Evolutionary conservation across 2,888 invertebrate genomes (phyloP), one percentile per base, ranked within the genome.

Genomic region (Temnothorax rugatulus): DNA sequence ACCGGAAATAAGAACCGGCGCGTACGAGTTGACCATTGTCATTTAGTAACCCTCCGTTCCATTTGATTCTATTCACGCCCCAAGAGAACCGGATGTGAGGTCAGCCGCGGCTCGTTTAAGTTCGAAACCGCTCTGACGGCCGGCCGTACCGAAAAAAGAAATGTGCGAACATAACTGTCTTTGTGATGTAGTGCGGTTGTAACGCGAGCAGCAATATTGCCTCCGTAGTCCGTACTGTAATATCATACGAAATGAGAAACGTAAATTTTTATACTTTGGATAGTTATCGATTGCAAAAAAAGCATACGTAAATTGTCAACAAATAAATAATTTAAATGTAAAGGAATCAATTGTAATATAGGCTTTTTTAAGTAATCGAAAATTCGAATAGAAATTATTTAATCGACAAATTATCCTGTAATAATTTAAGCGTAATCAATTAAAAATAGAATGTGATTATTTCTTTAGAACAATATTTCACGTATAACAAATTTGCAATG

Each of bases 21-120:
- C 93, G 92, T 92, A 93, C 93, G 93, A 94, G 93, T 94, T 92
- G 92, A 93, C 93, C 91, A 94, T 94, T 94, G 94, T 94, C 93
- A 93, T 93, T 93, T 93, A 93, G 92, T 92, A 92, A 92, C 92
- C 93, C 93, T 93, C 91, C 90, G 91, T 94, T 93, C 91, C 91
- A 92, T 93, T 94, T 93, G 91, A 92, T 93, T 93, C 92, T 89
- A 92, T 93, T 93, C 92, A 91, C 92, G 92, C 90, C 89, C 90
- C 87, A 86, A 89, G 89, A 87, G 88, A 75, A 92, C 92, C 93
- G 93, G 93, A 93, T 87, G 92, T 91, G 92, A 92, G 93, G 92
- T 94, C 94, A 93, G 92, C 92, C 94, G 94, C 94, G 93, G 93
- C 92, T 93, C 94, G 93, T 92, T 94, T 93, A 94, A 93, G 93